Conservation (phyloP, 2,113 vertebrate genomes). For the Oryzias javanicus region DNA sequence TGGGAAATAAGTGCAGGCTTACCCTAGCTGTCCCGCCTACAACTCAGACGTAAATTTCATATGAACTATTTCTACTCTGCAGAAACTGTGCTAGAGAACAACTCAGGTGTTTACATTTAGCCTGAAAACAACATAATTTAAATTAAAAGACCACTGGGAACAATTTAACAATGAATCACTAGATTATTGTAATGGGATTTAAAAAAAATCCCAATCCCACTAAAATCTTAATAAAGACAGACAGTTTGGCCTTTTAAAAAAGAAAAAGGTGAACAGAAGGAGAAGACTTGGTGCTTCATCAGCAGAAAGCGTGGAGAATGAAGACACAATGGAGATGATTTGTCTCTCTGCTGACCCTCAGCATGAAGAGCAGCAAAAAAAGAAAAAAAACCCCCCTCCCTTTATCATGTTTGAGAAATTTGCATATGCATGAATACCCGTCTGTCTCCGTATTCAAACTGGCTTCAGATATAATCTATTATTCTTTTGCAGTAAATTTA, state of each 20-base stretch:
- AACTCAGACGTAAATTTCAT: too few species aligned
- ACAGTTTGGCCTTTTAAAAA: constrained; percentile 43
- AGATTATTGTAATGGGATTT: too few species aligned
- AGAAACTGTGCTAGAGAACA: too few species aligned
- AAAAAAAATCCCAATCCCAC: constrained; percentile 9
- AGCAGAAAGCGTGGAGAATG: constrained; percentile 28
- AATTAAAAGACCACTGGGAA: too few species aligned
- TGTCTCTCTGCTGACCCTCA: constrained; percentile 13
- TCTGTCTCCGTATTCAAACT: constrained; percentile 2
- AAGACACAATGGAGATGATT: constrained; percentile 28
- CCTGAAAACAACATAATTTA: too few species aligned
- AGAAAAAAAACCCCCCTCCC: constrained; percentile 23
- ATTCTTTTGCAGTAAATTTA: not conserved
- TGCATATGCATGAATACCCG: constrained; percentile 35
- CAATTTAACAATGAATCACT: too few species aligned
- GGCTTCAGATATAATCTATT: constrained; percentile 12
- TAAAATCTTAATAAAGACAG: constrained; percentile 40
- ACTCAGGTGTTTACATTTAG: too few species aligned
- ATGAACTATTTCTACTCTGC: too few species aligned
- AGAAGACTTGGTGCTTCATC: constrained; percentile 44
- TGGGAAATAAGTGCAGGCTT: too few species aligned
- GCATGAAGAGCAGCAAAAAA: constrained; percentile 39
- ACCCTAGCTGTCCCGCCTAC: too few species aligned
- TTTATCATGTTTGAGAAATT: constrained; percentile 62
- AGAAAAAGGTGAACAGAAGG: constrained; percentile 25